Evolutionary conservation across 2,797 vertebrate species (phyloP).

Genomic region (Pseudocheirus occidentalis): DNA sequence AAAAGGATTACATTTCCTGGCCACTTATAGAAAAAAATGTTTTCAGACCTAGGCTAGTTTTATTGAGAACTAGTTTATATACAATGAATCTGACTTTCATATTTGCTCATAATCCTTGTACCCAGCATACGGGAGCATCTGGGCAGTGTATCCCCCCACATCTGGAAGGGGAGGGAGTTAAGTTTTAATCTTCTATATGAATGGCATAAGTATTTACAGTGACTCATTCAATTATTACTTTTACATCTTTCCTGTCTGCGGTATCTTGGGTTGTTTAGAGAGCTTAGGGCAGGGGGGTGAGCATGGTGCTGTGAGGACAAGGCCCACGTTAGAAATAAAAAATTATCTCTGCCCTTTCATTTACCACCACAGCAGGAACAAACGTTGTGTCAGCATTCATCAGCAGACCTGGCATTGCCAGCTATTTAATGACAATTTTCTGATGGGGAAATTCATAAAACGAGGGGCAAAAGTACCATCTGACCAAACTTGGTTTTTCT

Average conservation of each 20-base stretch:
- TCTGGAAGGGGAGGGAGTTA: constrained; percentile 57
- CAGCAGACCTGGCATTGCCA: too few relatives aligned
- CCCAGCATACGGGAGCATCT: constrained; percentile 3
- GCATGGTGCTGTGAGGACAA: too few relatives aligned
- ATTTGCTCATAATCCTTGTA: constrained; percentile 47
- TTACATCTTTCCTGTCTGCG: neutral
- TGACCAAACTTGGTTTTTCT: too few relatives aligned
- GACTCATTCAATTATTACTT: neutral
- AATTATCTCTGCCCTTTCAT: neutral
- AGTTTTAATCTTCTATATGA: constrained; percentile 55
- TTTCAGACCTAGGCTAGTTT: constrained; percentile 39
- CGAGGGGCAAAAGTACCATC: neutral
- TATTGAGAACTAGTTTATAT: constrained; percentile 57
- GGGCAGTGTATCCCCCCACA: constrained; percentile 43
- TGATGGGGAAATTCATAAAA: neutral
- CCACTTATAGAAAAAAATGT: constrained; percentile 32
- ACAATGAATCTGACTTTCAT: constrained; percentile 51
- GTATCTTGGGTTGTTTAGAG: neutral
- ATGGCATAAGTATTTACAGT: neutral
- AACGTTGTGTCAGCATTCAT: neutral
- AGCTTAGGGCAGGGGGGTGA: neutral
- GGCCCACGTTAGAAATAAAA: neutral
- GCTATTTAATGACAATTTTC: neutral
- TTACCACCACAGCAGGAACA: neutral
- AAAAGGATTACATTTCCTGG: constrained; percentile 28